Percentiles rank a stretch among this genome's conserved stretches.
phyloP scores from a whole-genome alignment of 2,113 vertebrate genomes.

The Gallinago paraguaiae region DNA sequence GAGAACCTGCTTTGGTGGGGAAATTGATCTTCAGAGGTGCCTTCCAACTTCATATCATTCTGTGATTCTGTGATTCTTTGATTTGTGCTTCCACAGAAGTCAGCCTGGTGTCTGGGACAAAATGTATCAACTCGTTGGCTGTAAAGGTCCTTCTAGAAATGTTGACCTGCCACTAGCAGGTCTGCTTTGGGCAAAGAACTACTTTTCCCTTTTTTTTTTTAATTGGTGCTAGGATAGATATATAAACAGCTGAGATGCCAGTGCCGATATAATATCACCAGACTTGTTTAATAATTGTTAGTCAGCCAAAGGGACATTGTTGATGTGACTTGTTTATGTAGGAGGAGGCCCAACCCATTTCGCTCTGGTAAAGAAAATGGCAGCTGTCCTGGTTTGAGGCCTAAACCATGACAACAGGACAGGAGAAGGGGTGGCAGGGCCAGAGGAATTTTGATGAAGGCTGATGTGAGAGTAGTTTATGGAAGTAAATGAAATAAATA shows the following conservation, averaged over 20 bases:
- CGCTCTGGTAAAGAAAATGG: background rate
- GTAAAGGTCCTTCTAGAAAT: background rate
- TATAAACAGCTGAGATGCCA: background rate
- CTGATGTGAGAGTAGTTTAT: background rate
- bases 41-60: too few relatives aligned
- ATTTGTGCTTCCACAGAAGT: background rate
- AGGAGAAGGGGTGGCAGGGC: background rate
- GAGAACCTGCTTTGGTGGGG: too few relatives aligned
- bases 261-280: background rate
- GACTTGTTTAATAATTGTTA: background rate
- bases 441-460: background rate
- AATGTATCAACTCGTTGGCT: background rate
- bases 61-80: background rate
- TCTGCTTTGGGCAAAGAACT: background rate
- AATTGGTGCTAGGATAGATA: background rate
- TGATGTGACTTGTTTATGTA: background rate
- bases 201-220: background rate
- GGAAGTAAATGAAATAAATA: background rate
- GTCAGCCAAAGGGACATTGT: background rate
- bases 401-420: background rate
- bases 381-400: too few relatives aligned
- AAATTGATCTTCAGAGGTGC: too few relatives aligned
- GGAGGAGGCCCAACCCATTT: background rate
- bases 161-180: background rate
- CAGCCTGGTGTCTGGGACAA: background rate